A percentile compares a stretch with the other conserved stretches of the same genome.
Conservation (phyloP, 2,888 invertebrate genomes). For the Melipona bicolor region DNA sequence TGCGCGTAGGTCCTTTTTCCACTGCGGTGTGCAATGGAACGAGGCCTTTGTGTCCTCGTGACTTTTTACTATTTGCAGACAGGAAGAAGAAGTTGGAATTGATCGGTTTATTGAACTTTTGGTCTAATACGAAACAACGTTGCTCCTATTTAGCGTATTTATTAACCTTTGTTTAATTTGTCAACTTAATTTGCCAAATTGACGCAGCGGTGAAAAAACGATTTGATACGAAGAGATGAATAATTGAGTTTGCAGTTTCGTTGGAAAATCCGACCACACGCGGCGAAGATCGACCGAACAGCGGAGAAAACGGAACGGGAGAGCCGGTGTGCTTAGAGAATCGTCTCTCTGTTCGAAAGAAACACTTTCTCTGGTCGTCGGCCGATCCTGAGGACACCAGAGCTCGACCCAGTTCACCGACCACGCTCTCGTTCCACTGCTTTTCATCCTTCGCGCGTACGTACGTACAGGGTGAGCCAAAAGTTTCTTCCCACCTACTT, state of each 20-base stretch:
- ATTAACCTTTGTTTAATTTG: no score
- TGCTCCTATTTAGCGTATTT: neutral
- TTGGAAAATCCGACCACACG: conserved; percentile 70
- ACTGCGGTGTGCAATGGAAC: neutral
- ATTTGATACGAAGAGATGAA: conserved; percentile 40
- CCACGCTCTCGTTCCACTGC: conserved; percentile 40
- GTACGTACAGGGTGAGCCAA: no score
- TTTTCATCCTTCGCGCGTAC: conserved; percentile 40
- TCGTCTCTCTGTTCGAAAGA: conserved; percentile 63
- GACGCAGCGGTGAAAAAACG: neutral
- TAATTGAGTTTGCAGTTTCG: neutral
- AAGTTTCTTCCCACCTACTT: no score
- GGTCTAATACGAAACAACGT: neutral
- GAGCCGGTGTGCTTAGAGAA: conserved; percentile 52
- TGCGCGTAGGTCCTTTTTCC: no score
- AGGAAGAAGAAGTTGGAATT: conserved; percentile 1
- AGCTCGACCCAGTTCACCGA: conserved; percentile 71
- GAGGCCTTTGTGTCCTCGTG: neutral
- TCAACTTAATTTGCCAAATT: no score
- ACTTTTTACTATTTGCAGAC: neutral
- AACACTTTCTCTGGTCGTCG: conserved; percentile 78
- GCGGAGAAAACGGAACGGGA: no score
- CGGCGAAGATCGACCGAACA: no score
- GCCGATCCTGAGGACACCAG: conserved; percentile 70
- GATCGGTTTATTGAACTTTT: neutral